These are phyloP conservation scores for Bufo gargarizans DNA, from an alignment of 2,113 vertebrate species.

Conservation along the genomic window DNA sequence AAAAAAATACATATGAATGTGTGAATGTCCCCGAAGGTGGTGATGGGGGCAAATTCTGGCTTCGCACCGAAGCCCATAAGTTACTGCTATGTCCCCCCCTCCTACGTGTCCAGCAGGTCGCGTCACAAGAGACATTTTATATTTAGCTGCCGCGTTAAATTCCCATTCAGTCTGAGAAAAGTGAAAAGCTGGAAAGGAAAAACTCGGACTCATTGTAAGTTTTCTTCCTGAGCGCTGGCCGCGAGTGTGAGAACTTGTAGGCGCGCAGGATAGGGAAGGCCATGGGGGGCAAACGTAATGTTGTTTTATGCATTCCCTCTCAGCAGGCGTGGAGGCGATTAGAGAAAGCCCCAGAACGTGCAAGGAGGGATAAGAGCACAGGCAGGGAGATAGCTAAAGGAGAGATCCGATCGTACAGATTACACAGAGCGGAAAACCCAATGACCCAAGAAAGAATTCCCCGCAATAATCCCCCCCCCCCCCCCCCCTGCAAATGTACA, in stretches of 20 bases:
- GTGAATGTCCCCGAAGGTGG: too few species aligned
- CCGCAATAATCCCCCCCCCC: slow-evolving; percentile 57
- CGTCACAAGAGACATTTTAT: not conserved
- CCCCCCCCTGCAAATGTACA: slow-evolving; percentile 41
- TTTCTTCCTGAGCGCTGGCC: slow-evolving; percentile 4
- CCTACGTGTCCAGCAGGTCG: too few species aligned
- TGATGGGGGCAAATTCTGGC: not conserved
- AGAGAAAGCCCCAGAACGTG: slow-evolving; percentile 19
- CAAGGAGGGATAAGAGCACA: not conserved
- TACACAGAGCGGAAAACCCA: slow-evolving; percentile 56
- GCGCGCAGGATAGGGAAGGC: slow-evolving; percentile 30
- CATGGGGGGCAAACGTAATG: not conserved
- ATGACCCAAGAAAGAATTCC: slow-evolving; percentile 63
- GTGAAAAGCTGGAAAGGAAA: not conserved
- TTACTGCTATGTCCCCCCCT: not conserved
- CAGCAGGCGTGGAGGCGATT: slow-evolving; percentile 58
- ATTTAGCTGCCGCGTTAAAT: not conserved
- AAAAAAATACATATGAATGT: too few species aligned
- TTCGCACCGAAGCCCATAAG: not conserved
- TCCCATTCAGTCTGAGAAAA: slow-evolving; percentile 15
- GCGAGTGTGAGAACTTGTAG: slow-evolving; percentile 41
- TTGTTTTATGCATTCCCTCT: slow-evolving; percentile 45
- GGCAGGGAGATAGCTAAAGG: slow-evolving; percentile 20
- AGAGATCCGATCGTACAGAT: slow-evolving; percentile 62
- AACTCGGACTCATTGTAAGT: not conserved